Evolutionary conservation across 2,888 invertebrate genomes (phyloP), one percentile per base, ranked within the genome.

Genomic region (Pomacea canaliculata): DNA sequence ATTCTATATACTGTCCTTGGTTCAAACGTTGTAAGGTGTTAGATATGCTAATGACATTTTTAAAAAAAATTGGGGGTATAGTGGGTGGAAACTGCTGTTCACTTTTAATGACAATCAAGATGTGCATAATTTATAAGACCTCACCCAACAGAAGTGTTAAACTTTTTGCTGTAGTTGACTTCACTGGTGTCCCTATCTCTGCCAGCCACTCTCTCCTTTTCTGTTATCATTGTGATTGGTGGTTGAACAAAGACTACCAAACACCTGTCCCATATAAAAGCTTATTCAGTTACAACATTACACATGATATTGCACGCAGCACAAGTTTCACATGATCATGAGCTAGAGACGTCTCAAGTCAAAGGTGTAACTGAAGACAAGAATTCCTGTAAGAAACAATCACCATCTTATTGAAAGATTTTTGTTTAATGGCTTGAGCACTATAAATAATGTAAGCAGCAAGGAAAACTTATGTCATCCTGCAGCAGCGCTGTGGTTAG

Each of bases 81-180:
- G 37, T 37, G 37, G 37, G 37, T 37, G 37, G 37, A 37, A 37
- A 37, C 37, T 5, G 37, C 5, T 37, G 37, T 37, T 37, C 37
- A 37, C 16, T 13, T 56, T 56, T 56, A 56, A 56, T 7, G 8
- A 56, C 10, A 56, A 56, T 2, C 51, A 56, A 56, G 51, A 56
- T 16, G 16, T 13, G 8, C 51, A 56, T 56, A 16, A 16, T 56
- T 56, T 56, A 56, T 56, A 16, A 56, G 16, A 56, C 8, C 59
- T 72, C 19, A 73, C 73, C 73, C 73, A 49, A 73, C 73, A 60
- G 68, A 56, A 19, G 68, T 49, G 27, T 2, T 62, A 23, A 68
- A 66, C n/a, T 68, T 68, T 27, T 72, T 71, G 63, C 67, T 72
- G 59, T 71, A 66, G 68, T 71, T 76, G 49, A 49, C 48, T 59